Evolutionary conservation across 2,113 vertebrate species (phyloP), one percentile per base, ranked within the genome.

Genomic region (Cyphomyrus discorhynchus): DNA sequence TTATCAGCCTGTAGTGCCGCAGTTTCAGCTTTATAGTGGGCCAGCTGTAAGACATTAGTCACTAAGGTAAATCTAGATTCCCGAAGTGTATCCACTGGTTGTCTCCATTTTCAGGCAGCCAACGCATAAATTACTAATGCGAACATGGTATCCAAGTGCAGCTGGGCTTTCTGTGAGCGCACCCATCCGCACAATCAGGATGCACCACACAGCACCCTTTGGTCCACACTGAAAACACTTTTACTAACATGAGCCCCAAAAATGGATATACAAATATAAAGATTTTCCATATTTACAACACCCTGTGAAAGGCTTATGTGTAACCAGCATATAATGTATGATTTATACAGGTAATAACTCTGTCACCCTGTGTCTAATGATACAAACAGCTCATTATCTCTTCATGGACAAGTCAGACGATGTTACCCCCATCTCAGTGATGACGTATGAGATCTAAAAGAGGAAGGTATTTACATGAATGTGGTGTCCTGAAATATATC

Each of bases 101-200:
- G 88, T 89, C 87, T 89, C 46, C 47, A 62, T 74, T 77, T 89
- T 77, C 62, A 46, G 88, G n/a, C 56, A 27, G 42, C 11, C 19
- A 89, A 31, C 6, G 39, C n/a, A 89, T 89, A 24, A 58, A 88
- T 88, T 66, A 88, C 39, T 62, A 58, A 88, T 88, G 87, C n/a
- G 19, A 88, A 88, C 56, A 7, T 31, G 6, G 85, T n/a, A 47
- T 39, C 27, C 49, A 27, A 87, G 49, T 87, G 47, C 49, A 35
- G n/a, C 85, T 86, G 85, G 31, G 10, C 31, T 80, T 42, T 80
- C 31, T 77, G 35, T 17, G 21, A 35, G 70, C 15, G 31, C 66
- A 74, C 3, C 66, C 66, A 74, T 31, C 66, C 66, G 3, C 66
- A 74, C 66, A 74, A 74, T 31, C 66, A 74, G 31, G n/a, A 74